phyloP scores from a whole-genome alignment of 1,140 invertebrate genomes.

The Megathymus violae region DNA sequence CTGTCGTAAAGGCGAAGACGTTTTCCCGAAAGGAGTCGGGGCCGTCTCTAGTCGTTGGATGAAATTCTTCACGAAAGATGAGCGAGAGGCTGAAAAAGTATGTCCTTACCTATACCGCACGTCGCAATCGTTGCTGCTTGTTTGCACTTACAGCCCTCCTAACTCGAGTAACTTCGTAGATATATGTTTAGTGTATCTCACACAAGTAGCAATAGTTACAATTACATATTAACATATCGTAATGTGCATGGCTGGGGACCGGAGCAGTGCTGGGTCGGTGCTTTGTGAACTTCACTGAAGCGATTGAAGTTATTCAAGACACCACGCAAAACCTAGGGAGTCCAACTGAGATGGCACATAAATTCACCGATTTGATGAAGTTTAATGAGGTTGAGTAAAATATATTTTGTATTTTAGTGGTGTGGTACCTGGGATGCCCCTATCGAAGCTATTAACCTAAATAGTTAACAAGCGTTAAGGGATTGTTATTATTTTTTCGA shows the following conservation, averaged over 20 bases:
- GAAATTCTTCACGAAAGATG: slow-evolving; percentile 71
- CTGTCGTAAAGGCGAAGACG: slow-evolving; percentile 56
- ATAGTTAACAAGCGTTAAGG: background rate
- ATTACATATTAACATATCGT: slow-evolving; percentile 40
- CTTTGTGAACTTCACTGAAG: slow-evolving; percentile 63
- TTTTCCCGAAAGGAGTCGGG: slow-evolving; percentile 66
- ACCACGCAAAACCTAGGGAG: slow-evolving; percentile 39
- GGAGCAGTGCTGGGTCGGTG: slow-evolving; percentile 73
- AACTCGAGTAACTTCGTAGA: too few relatives aligned
- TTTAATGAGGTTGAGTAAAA: slow-evolving; percentile 56
- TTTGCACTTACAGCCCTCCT: too few relatives aligned
- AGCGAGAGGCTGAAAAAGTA: slow-evolving; percentile 72
- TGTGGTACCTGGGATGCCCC: background rate
- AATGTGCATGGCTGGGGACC: slow-evolving; percentile 52
- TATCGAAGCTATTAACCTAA: background rate
- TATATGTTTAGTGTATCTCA: too few relatives aligned
- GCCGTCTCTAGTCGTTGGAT: slow-evolving; percentile 73
- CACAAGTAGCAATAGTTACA: too few relatives aligned
- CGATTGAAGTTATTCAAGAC: slow-evolving; percentile 41
- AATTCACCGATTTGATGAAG: slow-evolving; percentile 54
- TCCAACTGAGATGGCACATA: slow-evolving; percentile 50
- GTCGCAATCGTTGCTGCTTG: background rate
- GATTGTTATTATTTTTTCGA: background rate
- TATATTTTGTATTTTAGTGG: background rate
- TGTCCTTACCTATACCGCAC: slow-evolving; percentile 44